Conservation (phyloP, 2,113 vertebrate species). For the Thryonomys swinderianus region DNA sequence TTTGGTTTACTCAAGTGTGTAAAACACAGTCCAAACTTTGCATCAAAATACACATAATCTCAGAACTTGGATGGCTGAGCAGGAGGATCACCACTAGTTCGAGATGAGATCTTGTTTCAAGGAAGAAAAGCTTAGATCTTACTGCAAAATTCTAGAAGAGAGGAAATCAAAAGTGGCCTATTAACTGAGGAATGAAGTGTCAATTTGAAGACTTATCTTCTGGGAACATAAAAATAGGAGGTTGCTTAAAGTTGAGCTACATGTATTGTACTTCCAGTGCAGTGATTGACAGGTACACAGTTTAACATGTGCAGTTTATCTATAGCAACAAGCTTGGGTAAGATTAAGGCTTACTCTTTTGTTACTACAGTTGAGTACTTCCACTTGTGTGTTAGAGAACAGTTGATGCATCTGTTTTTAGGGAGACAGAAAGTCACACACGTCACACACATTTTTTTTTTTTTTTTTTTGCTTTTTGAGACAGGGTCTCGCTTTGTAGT, state of each 20-base stretch:
- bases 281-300: not conserved
- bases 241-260: not conserved
- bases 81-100: not conserved
- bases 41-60: not conserved
- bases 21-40: conserved; percentile 33
- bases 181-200: not conserved
- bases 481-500: too few relatives aligned
- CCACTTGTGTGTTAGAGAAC: not conserved
- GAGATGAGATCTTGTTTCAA: not conserved
- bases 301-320: not conserved
- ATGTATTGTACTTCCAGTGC: not conserved
- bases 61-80: not conserved
- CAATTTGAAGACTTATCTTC: not conserved
- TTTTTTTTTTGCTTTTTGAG: too few relatives aligned
- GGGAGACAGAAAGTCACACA: not conserved
- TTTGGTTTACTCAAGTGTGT: not conserved
- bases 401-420: conserved; percentile 10
- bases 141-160: conserved; percentile 1
- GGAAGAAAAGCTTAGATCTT: not conserved
- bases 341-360: not conserved
- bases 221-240: not conserved
- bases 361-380: not conserved
- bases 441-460: not conserved
- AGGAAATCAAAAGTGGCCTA: not conserved
- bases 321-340: not conserved